These are phyloP conservation scores for Catonia carolina DNA, from an alignment of 2,888 invertebrate genomes.

Conservation along the genomic window DNA sequence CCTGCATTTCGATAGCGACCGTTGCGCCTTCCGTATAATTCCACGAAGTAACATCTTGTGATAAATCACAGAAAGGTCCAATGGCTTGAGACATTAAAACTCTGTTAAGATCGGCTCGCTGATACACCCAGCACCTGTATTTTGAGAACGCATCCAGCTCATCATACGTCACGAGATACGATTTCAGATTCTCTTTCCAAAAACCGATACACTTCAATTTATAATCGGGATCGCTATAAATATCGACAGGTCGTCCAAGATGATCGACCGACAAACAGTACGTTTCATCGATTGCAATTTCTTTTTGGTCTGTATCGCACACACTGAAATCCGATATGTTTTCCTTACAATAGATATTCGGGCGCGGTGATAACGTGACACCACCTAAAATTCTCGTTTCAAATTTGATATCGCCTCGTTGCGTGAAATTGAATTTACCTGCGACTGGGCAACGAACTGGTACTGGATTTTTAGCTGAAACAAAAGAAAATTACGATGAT, in stretches of 20 bases:
- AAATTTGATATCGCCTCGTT: conserved; percentile 82
- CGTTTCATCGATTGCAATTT: conserved; percentile 88
- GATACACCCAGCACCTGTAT: conserved; percentile 96
- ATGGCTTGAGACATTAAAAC: conserved; percentile 77
- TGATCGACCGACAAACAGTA: conserved; percentile 96
- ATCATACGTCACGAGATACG: conserved; percentile 92
- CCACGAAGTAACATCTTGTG: conserved; percentile 84
- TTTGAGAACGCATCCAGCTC: conserved; percentile 92
- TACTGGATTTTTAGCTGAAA: conserved; percentile 71
- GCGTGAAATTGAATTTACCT: conserved; percentile 91
- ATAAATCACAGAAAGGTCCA: conserved; percentile 83
- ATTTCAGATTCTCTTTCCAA: conserved; percentile 96
- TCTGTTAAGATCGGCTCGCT: conserved; percentile 85
- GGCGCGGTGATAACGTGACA: conserved; percentile 88
- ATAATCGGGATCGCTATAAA: conserved; percentile 94
- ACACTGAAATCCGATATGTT: conserved; percentile 94
- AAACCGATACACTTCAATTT: conserved; percentile 95
- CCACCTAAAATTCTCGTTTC: conserved; percentile 93
- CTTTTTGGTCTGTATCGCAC: conserved; percentile 91
- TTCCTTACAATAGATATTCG: conserved; percentile 84
- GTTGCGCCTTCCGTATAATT: conserved; percentile 89
- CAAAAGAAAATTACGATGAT: background rate
- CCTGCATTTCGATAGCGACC: conserved; percentile 83
- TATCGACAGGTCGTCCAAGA: conserved; percentile 88
- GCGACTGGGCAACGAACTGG: conserved; percentile 93